Base-by-base conservation (phyloP, 1,140 invertebrate genomes). In the Bombus balteatus region DNA sequence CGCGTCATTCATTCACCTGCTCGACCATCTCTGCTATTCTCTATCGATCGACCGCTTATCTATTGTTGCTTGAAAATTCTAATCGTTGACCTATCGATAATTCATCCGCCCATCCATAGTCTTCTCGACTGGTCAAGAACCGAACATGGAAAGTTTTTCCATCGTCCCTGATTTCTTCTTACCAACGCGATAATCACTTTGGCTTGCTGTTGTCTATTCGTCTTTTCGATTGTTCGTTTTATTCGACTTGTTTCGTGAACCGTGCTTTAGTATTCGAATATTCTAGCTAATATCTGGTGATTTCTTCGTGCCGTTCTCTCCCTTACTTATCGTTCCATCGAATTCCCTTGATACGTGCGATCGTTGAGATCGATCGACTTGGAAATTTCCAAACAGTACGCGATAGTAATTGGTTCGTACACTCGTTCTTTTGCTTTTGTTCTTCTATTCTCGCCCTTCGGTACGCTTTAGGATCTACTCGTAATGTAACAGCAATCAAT, bases 1-100 rank as follows among this genome's bases (percentile, higher is more conserved):
- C 91, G 81, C 91, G 92, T 92, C 92, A 92, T 94, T 93, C 93
- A 94, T 93, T 94, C 90, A 92, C 87, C 89, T 87, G 87, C 81
- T 78, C 65, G 65, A 47, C 85, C 80, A 81, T 87, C 71, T 70
- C 68, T 74, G 68, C 81, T 70, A 62, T n/a, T 28, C 39, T 18
- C 70, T 39, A 39, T 22, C 86, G 43, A 77, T 32, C 87, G 32
- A 66, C 57, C 72, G 66, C 76, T 83, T 80, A 85, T 88, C 91
- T 87, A 89, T 92, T 88, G 92, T 92, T 89, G 75, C 77, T 73
- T 73, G 85, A 86, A 83, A 91, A 88, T 91, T 86, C 72, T 79
- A 76, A 43, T 39, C 78, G 78, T 87, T 82, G 34, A 72, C 53
- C 39, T 59, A 73, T 88, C 72, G 62, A 12, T 4, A 13, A 5